These are phyloP conservation scores for Littorina saxatilis DNA, from an alignment of 1,140 invertebrate genomes.

Conservation along the genomic window DNA sequence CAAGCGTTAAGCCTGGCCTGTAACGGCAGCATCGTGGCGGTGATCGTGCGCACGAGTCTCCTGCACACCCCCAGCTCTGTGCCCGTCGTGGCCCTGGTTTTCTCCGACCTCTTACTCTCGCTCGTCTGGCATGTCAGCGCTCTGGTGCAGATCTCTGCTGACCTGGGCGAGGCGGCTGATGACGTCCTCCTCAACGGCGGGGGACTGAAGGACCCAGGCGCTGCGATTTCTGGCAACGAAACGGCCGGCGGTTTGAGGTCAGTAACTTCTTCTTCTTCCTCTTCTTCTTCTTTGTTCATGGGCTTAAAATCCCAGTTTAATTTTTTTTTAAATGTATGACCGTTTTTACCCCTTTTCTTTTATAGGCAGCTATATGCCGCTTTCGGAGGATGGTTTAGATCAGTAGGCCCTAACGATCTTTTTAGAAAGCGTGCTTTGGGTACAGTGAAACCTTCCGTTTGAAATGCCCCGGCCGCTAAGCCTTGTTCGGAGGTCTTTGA, in stretches of 20 bases:
- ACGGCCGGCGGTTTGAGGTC: background rate
- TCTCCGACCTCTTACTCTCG: background rate
- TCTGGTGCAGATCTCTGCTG: background rate
- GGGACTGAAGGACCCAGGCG: too few relatives aligned
- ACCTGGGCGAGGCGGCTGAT: too few relatives aligned
- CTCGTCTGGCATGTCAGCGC: background rate
- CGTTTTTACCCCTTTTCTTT: too few relatives aligned
- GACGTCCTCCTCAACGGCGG: too few relatives aligned
- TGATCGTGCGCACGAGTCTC: background rate
- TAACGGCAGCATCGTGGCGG: conserved; percentile 10
- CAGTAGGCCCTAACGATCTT: too few relatives aligned
- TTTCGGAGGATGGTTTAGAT: too few relatives aligned
- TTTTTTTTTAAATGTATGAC: too few relatives aligned
- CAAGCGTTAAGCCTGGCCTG: background rate
- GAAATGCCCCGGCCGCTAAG: too few relatives aligned
- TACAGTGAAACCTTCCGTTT: too few relatives aligned
- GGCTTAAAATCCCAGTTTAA: background rate
- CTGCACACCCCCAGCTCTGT: background rate
- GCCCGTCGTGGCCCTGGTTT: background rate
- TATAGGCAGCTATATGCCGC: too few relatives aligned
- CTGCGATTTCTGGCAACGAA: background rate
- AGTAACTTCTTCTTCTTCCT: background rate
- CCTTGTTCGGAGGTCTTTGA: too few relatives aligned
- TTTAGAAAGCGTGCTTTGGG: too few relatives aligned
- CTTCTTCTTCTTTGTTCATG: background rate